Evolutionary conservation across 2,797 vertebrate genomes (phyloP).

Genomic region (Crenuchus spilurus): DNA sequence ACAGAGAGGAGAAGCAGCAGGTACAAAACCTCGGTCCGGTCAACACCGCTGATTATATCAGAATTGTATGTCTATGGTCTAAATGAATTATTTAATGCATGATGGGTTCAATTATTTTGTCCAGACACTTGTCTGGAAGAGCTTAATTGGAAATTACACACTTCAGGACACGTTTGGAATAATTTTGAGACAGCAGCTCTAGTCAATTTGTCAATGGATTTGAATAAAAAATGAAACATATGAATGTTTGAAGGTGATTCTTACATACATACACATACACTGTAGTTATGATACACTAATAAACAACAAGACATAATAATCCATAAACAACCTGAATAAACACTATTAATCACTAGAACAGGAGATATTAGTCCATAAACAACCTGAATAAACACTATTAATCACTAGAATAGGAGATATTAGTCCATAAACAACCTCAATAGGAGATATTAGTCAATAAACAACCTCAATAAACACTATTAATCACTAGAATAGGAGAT

Average conservation of each 20-base stretch:
- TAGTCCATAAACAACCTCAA: no score
- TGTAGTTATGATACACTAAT: constrained; percentile 81
- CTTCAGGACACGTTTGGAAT: constrained; percentile 26
- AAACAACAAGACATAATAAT: constrained; percentile 64
- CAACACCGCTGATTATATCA: constrained; percentile 46
- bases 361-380: no score
- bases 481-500: no score
- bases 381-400: no score
- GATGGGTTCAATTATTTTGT: constrained; percentile 50
- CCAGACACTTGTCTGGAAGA: constrained; percentile 41
- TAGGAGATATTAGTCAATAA: no score
- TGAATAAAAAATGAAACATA: not conserved
- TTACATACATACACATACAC: no score
- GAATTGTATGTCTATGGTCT: constrained; percentile 41
- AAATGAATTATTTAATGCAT: constrained; percentile 48
- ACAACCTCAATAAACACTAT: no score
- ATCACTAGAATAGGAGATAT: no score
- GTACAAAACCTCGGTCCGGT: constrained; percentile 28
- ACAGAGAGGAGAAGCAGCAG: not conserved
- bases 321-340: no score
- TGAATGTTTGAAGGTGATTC: no score
- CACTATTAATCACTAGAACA: no score
- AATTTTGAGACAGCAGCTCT: constrained; percentile 23
- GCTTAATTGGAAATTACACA: constrained; percentile 47
- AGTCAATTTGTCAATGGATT: constrained; percentile 1